These are phyloP conservation scores for Dysmachus trigonus DNA, from an alignment of 2,888 invertebrate genomes.

Conservation along the genomic window DNA sequence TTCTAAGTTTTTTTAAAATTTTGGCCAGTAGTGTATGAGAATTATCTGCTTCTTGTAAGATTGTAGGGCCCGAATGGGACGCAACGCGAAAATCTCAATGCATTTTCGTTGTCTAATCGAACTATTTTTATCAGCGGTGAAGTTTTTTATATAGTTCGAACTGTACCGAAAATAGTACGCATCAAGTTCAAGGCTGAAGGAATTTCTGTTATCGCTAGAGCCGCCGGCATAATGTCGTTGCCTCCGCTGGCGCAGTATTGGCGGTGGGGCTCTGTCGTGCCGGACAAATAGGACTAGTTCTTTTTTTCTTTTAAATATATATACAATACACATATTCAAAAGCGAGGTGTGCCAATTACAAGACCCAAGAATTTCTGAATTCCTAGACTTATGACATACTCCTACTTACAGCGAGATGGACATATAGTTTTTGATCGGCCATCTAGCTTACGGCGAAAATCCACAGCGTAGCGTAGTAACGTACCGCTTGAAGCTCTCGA, in stretches of 20 bases:
- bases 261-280: too few relatives aligned
- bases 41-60: background rate
- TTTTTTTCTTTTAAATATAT: background rate
- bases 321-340: background rate
- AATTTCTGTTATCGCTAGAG: conserved; percentile 20
- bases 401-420: background rate
- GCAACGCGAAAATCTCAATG: background rate
- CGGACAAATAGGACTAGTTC: background rate
- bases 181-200: conserved; percentile 23
- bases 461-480: background rate
- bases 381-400: background rate
- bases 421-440: background rate
- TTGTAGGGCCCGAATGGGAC: background rate
- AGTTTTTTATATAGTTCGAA: conserved; percentile 9
- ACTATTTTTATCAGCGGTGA: background rate
- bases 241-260: background rate
- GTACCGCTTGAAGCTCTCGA: background rate
- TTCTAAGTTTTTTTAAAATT: too few relatives aligned
- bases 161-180: conserved; percentile 4
- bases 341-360: background rate
- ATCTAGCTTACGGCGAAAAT: background rate
- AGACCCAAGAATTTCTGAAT: background rate
- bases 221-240: conserved; percentile 2
- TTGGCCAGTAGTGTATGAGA: too few relatives aligned
- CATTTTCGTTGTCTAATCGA: background rate